These are phyloP conservation scores for Auanema sp. DNA, from an alignment of 2,888 invertebrate genomes.

Conservation along the genomic window DNA sequence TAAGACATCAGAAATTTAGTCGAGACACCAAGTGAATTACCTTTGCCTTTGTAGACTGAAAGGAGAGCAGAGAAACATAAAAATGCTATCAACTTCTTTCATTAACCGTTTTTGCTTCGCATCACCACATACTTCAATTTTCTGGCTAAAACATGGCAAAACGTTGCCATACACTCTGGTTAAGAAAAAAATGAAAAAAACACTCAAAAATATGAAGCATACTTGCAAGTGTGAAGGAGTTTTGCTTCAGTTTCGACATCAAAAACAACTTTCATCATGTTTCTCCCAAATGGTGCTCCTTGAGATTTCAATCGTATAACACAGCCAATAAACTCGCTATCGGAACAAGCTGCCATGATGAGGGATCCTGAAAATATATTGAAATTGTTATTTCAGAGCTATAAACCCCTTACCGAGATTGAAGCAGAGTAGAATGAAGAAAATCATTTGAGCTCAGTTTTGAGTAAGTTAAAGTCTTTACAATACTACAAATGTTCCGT, in stretches of 20 bases:
- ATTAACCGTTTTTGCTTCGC: constrained; percentile 54
- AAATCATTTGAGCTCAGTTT: no score
- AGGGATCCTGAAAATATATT: constrained; percentile 15
- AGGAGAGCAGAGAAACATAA: constrained; percentile 62
- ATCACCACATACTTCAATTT: constrained; percentile 58
- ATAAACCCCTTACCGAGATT: no score
- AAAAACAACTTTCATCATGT: constrained; percentile 58
- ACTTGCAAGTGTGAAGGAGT: constrained; percentile 61
- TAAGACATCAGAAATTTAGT: background rate
- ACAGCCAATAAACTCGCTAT: constrained; percentile 58
- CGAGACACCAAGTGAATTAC: constrained; percentile 21
- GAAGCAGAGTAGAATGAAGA: no score
- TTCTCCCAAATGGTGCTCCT: constrained; percentile 58
- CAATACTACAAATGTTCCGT: no score
- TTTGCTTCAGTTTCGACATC: constrained; percentile 56
- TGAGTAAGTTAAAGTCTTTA: no score
- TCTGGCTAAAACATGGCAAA: constrained; percentile 61
- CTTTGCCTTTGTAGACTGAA: constrained; percentile 54
- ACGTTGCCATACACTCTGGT: constrained; percentile 54
- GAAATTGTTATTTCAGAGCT: no score
- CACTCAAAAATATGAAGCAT: constrained; percentile 6
- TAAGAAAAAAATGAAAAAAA: constrained; percentile 12
- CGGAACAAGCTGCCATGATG: constrained; percentile 39
- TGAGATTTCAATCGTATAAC: constrained; percentile 53
- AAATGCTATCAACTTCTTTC: constrained; percentile 57